These are phyloP conservation scores for Leptinotarsa defecta DNA, from an alignment of 1,140 invertebrate genomes.

Conservation along the genomic window DNA sequence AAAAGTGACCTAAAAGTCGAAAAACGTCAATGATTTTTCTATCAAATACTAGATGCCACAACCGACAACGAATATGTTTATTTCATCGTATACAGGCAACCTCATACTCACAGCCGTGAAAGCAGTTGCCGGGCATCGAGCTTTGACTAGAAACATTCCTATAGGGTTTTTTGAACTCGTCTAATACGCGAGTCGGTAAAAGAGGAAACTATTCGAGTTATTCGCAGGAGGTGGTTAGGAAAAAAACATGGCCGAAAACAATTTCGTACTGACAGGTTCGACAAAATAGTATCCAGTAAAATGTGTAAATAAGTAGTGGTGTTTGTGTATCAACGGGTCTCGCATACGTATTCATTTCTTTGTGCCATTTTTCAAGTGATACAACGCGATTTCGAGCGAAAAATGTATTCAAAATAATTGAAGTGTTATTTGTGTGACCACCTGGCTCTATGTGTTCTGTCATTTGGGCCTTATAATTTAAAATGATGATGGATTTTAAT, in stretches of 20 bases:
- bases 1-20: no score
- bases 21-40: background rate
- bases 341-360: constrained; percentile 2
- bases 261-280: constrained; percentile 29
- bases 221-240: constrained; percentile 36
- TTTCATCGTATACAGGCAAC: background rate
- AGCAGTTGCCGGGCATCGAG: background rate
- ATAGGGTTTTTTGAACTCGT: background rate
- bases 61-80: no score
- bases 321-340: constrained; percentile 19
- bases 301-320: constrained; percentile 32
- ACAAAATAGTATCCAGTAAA: constrained; percentile 29
- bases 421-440: constrained; percentile 46
- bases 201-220: constrained; percentile 1
- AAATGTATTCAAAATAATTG: constrained; percentile 6
- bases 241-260: constrained; percentile 35
- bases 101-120: background rate
- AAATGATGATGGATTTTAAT: constrained; percentile 44
- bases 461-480: constrained; percentile 41
- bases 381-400: background rate
- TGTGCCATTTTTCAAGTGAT: constrained; percentile 6
- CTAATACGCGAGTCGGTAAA: background rate
- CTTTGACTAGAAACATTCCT: background rate
- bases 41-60: background rate
- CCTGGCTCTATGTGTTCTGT: constrained; percentile 42